Base-by-base conservation (phyloP, 2,113 vertebrate species). In the Willisornis vidua region DNA sequence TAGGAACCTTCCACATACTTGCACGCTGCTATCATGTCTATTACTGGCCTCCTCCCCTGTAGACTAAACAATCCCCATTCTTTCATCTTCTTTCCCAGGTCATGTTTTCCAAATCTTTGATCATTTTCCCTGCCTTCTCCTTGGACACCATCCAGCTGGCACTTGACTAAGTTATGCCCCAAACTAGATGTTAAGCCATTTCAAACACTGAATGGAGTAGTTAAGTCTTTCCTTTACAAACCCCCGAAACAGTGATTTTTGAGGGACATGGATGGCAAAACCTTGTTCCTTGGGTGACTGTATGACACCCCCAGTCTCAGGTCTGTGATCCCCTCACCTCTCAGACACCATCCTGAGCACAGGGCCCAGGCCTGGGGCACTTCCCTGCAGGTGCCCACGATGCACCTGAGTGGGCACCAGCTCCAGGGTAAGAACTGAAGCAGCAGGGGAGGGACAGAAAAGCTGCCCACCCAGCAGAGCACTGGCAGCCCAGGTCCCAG, bases 11-110 rank as follows among this genome's bases (percentile, higher is more conserved):
- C 33, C 76, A 90, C 94, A 91, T 96, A 94, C 43, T 88, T 94
- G 89, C 90, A 77, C 43, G 16, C 65, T 95, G 57, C 73, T 95
- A 93, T 95, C 93, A 84, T 11, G 73, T 81, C 96, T 92, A 52
- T 84, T 92, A 67, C 65, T 68, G 86, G 80, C 89, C 65, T 89
- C 81, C 80, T 91, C 52, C 61, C 77, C n/a, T 37, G 57, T 59
- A 95, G 95, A 96, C 96, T 95, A 96, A 96, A 97, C 93, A 95
- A 93, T 87, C n/a, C n/a, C 70, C n/a, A 49, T 75, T 87, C 95
- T 95, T 96, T 96, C 84, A 91, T 95, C 73, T 77, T 83, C 79
- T 74, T 86, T 81, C 83, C 76, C 80, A 93, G 93, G 90, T 96
- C 85, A 45, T 19, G 75, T 43, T 94, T 86, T 90, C 73, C 72